These are phyloP conservation scores for Metalampra italica DNA, from an alignment of 2,888 invertebrate species.

Conservation along the genomic window DNA sequence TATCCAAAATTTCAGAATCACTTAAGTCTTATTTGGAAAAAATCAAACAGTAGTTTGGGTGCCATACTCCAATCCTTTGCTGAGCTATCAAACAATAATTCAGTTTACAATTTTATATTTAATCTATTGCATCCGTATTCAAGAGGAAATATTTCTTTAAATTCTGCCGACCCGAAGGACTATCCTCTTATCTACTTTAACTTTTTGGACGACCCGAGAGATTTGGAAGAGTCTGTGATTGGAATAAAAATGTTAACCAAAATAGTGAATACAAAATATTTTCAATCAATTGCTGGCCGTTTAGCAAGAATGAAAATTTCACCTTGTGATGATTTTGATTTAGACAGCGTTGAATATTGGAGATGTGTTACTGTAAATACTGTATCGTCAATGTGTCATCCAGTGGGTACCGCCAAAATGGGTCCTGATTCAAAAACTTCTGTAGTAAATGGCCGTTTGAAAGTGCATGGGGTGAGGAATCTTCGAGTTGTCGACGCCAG, in stretches of 20 bases:
- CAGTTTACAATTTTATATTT: conserved; percentile 45
- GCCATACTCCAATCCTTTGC: conserved; percentile 35
- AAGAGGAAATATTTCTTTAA: conserved; percentile 74
- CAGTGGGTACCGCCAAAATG: too few relatives aligned
- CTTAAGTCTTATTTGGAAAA: conserved; percentile 36
- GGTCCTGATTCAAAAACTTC: conserved; percentile 32
- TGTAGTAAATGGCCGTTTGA: conserved; percentile 76
- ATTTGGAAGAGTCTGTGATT: conserved; percentile 48
- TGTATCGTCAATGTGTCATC: conserved; percentile 79
- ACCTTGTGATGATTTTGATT: too few relatives aligned
- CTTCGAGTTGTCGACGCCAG: conserved; percentile 86
- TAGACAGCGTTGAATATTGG: conserved; percentile 46
- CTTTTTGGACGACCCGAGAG: conserved; percentile 75
- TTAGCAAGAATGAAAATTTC: conserved; percentile 36
- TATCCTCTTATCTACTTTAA: conserved; percentile 80
- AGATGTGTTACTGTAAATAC: conserved; percentile 64
- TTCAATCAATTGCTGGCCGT: conserved; percentile 36
- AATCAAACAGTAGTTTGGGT: conserved; percentile 21
- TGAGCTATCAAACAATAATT: conserved; percentile 33
- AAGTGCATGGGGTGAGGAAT: conserved; percentile 80
- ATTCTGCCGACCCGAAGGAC: conserved; percentile 74
- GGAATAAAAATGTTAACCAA: conserved; percentile 42
- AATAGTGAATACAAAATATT: conserved; percentile 37
- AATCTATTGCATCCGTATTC: conserved; percentile 70
- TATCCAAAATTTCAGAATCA: conserved; percentile 34